Base-by-base conservation (phyloP, 2,113 vertebrate species). In the Tricholaema leucomelas region DNA sequence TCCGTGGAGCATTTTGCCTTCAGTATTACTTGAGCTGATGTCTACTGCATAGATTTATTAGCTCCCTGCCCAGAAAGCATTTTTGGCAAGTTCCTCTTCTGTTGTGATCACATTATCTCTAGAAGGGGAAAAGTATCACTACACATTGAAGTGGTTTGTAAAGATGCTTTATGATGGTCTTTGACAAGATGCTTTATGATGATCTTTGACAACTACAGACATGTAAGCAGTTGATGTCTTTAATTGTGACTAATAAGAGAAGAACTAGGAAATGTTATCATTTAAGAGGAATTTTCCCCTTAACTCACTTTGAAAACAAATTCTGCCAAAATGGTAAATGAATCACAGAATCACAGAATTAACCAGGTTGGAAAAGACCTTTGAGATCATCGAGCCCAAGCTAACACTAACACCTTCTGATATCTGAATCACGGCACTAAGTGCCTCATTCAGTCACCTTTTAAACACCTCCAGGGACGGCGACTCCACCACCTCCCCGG, bases 61-160 rank as follows among this genome's bases (percentile, higher is more conserved):
- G 12, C 11, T 15, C 25, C 24, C 2, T 19, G 14, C 18, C 8
- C 7, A 36, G 28, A 95, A 95, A 92, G 58, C 48, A 63, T 75
- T 94, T 94, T 76, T 95, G 70, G 86, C 77, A 88, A 88, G 31
- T 69, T 87, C 40, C 28, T 84, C 44, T 66, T 54, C 17, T 59
- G 33, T 31, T 61, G n/a, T 77, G 25, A 66, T 76, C 63, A 80
- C 30, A 54, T 66, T 71, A 85, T 56, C 19, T 23, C 36, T 77
- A 56, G 70, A 80, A 87, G 10, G 15, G 11, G 9, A 27, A n/a
- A 92, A 78, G 23, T 27, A 28, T 38, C 20, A 55, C 69, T 83
- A 77, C 93, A 85, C 66, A 59, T 23, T 55, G 17, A 85, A 87
- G 31, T 30, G 33, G 13, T 93, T 81, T 58, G 20, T 79, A 61